A percentile compares a stretch with the other conserved stretches of the same genome.
Evolutionary conservation across 2,888 invertebrate species (phyloP).

Genomic region (Onchidella celtica): DNA sequence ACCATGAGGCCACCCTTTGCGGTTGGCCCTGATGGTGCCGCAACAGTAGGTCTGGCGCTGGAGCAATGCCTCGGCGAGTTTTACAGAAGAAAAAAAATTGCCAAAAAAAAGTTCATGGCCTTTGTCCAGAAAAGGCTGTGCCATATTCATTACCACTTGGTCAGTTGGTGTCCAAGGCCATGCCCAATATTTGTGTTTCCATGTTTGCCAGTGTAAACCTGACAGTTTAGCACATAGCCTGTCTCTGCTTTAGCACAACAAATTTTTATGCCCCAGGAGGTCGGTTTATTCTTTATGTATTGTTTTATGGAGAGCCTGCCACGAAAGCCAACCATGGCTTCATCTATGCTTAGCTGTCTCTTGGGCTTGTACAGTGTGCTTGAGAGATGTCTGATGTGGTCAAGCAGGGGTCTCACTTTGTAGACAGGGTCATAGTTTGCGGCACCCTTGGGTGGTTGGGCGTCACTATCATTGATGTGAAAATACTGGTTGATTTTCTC

Average conservation of each 20-base stretch:
- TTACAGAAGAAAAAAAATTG: slow-evolving; percentile 12
- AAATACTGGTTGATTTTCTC: slow-evolving; percentile 32
- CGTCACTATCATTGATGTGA: slow-evolving; percentile 17
- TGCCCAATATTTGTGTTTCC: too few relatives aligned
- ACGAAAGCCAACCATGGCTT: slow-evolving; percentile 30
- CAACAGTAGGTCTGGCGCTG: slow-evolving; percentile 27
- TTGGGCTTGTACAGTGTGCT: slow-evolving; percentile 12
- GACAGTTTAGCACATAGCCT: too few relatives aligned
- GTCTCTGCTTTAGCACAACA: too few relatives aligned
- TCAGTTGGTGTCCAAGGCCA: too few relatives aligned
- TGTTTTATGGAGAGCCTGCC: slow-evolving; percentile 27
- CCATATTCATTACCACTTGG: slow-evolving; percentile 11
- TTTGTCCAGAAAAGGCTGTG: neutral
- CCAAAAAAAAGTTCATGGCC: slow-evolving; percentile 23
- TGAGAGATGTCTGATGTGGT: neutral
- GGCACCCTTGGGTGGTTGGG: neutral
- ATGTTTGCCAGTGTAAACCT: too few relatives aligned
- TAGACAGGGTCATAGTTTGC: slow-evolving; percentile 25
- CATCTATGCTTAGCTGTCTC: slow-evolving; percentile 5
- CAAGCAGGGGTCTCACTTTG: slow-evolving; percentile 27
- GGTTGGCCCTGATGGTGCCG: slow-evolving; percentile 42
- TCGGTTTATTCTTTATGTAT: slow-evolving; percentile 27
- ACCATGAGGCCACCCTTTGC: slow-evolving; percentile 46
- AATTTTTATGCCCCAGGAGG: slow-evolving; percentile 42
- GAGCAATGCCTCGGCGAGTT: neutral